These are phyloP conservation scores for Bryconaethiops microstoma DNA, from an alignment of 2,797 vertebrate genomes.

Conservation along the genomic window DNA sequence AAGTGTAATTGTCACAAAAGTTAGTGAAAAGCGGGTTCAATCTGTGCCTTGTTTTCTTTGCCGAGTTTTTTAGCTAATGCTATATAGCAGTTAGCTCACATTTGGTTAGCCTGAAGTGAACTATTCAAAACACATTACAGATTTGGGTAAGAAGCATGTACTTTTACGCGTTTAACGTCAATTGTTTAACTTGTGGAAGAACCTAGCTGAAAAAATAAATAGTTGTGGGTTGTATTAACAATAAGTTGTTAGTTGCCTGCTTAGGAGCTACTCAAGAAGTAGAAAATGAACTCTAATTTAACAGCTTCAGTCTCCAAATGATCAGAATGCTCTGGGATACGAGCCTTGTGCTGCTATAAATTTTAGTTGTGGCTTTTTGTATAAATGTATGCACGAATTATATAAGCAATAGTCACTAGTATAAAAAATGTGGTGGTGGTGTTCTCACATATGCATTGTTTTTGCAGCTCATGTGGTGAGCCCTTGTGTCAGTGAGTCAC, in stretches of 20 bases:
- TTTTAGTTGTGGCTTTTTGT: background rate
- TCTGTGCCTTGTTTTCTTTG: constrained; percentile 1
- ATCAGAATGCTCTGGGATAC: too few relatives aligned
- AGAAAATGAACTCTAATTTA: too few relatives aligned
- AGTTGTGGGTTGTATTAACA: too few relatives aligned
- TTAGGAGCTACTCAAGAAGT: too few relatives aligned
- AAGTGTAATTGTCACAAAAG: background rate
- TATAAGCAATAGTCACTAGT: background rate
- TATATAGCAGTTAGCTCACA: background rate
- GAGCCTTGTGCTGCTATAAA: background rate
- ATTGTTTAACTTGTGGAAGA: too few relatives aligned
- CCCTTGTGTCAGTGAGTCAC: constrained; percentile 39
- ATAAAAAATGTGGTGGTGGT: background rate
- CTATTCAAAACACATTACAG: background rate
- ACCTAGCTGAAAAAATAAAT: too few relatives aligned
- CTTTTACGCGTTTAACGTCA: background rate
- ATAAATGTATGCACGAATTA: background rate
- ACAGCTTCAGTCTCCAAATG: too few relatives aligned
- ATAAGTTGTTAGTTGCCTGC: too few relatives aligned
- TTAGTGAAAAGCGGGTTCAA: background rate
- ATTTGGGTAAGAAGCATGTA: background rate
- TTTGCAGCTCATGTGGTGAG: constrained; percentile 52
- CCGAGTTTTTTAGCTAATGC: constrained; percentile 16
- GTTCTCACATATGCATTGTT: background rate
- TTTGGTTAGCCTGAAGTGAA: too few relatives aligned